A percentile compares a stretch with the other conserved stretches of the same genome.
These are phyloP conservation scores for Thamnaconus septentrionalis DNA, from an alignment of 2,113 vertebrate genomes.

Conservation along the genomic window DNA sequence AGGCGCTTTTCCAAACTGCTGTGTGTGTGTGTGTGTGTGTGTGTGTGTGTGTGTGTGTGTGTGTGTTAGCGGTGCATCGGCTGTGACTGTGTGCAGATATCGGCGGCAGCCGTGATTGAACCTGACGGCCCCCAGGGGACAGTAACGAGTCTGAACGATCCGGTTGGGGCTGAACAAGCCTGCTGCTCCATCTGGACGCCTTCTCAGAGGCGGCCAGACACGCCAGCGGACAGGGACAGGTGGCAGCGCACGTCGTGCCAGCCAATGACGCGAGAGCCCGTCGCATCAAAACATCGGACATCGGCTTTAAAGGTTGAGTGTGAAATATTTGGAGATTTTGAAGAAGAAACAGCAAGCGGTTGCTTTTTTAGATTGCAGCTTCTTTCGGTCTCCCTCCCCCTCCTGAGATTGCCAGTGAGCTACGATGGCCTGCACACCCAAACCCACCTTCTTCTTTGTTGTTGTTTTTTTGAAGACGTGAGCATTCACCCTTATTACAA, in stretches of 20 bases:
- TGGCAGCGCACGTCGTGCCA: slow-evolving; percentile 29
- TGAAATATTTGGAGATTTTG: too few species aligned
- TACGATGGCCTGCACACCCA: too few species aligned
- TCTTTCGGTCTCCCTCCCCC: too few species aligned
- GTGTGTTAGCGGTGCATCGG: background rate
- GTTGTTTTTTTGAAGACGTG: too few species aligned
- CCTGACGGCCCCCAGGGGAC: slow-evolving; percentile 41
- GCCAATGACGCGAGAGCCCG: slow-evolving; percentile 15
- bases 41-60: slow-evolving; percentile 1
- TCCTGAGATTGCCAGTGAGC: too few species aligned
- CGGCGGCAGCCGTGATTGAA: slow-evolving; percentile 50
- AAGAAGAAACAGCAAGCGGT: too few species aligned
- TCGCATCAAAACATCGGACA: too few species aligned
- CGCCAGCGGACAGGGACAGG: slow-evolving; percentile 29
- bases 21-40: background rate
- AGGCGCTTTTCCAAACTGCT: background rate
- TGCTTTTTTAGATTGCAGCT: too few species aligned
- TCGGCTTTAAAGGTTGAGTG: too few species aligned
- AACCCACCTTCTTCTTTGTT: too few species aligned
- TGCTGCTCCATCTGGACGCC: slow-evolving; percentile 62
- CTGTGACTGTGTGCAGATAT: background rate
- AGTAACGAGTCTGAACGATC: slow-evolving; percentile 61
- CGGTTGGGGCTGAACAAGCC: slow-evolving; percentile 58
- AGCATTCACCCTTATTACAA: too few species aligned
- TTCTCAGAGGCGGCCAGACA: slow-evolving; percentile 28